phyloP scores from a whole-genome alignment of 2,888 invertebrate genomes.

The Lydus trimaculatus region DNA sequence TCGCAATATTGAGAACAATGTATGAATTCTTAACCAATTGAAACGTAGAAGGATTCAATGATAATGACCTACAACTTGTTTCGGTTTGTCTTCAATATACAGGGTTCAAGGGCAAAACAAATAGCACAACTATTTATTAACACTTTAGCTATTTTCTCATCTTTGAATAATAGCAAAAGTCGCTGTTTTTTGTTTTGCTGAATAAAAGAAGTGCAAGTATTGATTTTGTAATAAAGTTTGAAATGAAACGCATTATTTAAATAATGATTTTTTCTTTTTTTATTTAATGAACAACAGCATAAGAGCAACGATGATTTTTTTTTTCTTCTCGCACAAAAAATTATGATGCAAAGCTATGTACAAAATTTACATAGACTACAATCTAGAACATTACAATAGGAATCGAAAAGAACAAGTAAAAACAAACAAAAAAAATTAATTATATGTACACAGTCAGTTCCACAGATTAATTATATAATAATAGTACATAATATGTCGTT shows the following conservation, averaged over 20 bases:
- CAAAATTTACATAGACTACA: slow-evolving; percentile 53
- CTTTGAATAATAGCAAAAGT: neutral
- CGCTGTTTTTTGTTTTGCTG: no score
- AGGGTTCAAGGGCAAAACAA: slow-evolving; percentile 21
- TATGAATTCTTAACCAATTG: neutral
- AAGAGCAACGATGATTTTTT: slow-evolving; percentile 54
- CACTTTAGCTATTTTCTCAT: neutral
- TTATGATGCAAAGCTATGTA: slow-evolving; percentile 57
- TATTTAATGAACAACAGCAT: slow-evolving; percentile 54
- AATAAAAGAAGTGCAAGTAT: neutral
- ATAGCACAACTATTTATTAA: neutral
- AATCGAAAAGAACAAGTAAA: slow-evolving; percentile 44
- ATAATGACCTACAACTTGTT: slow-evolving; percentile 22
- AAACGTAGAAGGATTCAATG: slow-evolving; percentile 1
- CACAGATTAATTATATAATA: slow-evolving; percentile 36
- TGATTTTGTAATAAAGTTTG: neutral
- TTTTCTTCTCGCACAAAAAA: slow-evolving; percentile 43
- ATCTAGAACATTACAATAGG: slow-evolving; percentile 45
- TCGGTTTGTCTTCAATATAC: slow-evolving; percentile 12
- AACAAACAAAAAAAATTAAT: slow-evolving; percentile 43
- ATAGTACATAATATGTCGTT: slow-evolving; percentile 29
- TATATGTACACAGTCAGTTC: slow-evolving; percentile 56
- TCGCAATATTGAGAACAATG: neutral
- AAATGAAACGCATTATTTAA: slow-evolving; percentile 14
- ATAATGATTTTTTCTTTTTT: slow-evolving; percentile 30